These are phyloP conservation scores for Gymnopithys bicolor DNA, from an alignment of 2,797 vertebrate species.

Conservation along the genomic window DNA sequence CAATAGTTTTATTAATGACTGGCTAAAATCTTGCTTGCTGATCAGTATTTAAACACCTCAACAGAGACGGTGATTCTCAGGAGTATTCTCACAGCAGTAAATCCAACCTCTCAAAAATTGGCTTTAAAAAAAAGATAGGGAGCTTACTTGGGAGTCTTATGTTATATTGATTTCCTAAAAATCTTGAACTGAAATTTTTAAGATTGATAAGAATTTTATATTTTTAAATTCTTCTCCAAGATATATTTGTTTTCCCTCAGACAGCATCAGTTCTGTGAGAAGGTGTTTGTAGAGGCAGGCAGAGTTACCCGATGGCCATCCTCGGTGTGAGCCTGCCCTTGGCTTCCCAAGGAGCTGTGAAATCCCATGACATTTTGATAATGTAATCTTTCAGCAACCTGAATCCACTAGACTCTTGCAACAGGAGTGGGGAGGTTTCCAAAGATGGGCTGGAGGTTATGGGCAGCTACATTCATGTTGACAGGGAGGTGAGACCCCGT, in stretches of 20 bases:
- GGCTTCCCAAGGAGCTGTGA: rapidly evolving
- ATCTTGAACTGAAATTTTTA: neutral
- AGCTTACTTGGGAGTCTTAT: neutral
- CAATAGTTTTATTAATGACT: neutral
- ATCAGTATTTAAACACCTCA: neutral
- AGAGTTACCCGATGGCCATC: rapidly evolving
- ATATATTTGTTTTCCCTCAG: neutral
- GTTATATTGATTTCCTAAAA: neutral
- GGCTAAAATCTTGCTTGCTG: neutral
- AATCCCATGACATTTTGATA: neutral
- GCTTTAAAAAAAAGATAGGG: neutral
- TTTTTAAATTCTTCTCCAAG: neutral
- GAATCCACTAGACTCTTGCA: neutral
- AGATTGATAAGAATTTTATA: neutral
- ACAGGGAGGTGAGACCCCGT: neutral
- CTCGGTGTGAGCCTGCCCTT: neutral
- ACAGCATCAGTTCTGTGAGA: neutral
- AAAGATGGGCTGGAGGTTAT: neutral
- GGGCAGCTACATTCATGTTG: neutral
- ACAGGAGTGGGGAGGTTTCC: neutral
- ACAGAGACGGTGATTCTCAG: neutral
- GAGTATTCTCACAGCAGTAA: neutral
- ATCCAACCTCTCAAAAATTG: neutral
- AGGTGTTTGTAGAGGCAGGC: neutral
- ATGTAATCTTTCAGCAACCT: neutral